phyloP scores from a whole-genome alignment of 2,888 invertebrate species.

The Morpho helenor region DNA sequence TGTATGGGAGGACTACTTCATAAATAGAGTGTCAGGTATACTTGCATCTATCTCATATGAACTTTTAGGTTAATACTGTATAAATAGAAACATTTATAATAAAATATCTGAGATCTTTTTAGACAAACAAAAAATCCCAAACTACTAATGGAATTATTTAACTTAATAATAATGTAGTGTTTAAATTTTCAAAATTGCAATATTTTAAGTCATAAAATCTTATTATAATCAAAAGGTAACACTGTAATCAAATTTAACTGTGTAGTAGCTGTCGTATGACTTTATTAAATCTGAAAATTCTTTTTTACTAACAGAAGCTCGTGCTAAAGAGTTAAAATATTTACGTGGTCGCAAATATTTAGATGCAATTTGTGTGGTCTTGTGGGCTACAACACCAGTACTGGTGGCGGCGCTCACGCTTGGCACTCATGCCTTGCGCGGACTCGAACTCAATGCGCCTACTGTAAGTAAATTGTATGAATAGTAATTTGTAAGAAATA shows the following conservation, averaged over 20 bases:
- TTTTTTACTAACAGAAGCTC: slow-evolving; percentile 69
- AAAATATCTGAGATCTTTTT: too few species aligned
- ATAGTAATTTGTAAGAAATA: too few species aligned
- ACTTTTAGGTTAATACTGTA: background rate
- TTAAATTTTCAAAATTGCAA: too few species aligned
- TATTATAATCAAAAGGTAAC: too few species aligned
- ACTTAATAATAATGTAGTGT: too few species aligned
- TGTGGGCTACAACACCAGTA: slow-evolving; percentile 99
- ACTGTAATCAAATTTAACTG: background rate
- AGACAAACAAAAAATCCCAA: too few species aligned
- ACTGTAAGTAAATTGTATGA: slow-evolving; percentile 69
- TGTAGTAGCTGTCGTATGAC: background rate
- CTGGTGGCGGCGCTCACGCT: slow-evolving; percentile 92
- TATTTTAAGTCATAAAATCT: too few species aligned
- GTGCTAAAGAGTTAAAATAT: slow-evolving; percentile 86
- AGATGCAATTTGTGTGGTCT: slow-evolving; percentile 98
- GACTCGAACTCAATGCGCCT: slow-evolving; percentile 90
- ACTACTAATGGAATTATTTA: too few species aligned
- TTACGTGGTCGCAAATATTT: slow-evolving; percentile 94
- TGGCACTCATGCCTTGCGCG: slow-evolving; percentile 86
- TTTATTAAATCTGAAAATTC: too few species aligned
- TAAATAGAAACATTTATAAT: background rate
- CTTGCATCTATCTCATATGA: slow-evolving; percentile 24
- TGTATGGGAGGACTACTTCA: slow-evolving; percentile 95
- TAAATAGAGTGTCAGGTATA: slow-evolving; percentile 83